Evolutionary conservation across 1,140 invertebrate species (phyloP), one percentile per base, ranked within the genome.

Genomic region (Anadara kagoshimensis): DNA sequence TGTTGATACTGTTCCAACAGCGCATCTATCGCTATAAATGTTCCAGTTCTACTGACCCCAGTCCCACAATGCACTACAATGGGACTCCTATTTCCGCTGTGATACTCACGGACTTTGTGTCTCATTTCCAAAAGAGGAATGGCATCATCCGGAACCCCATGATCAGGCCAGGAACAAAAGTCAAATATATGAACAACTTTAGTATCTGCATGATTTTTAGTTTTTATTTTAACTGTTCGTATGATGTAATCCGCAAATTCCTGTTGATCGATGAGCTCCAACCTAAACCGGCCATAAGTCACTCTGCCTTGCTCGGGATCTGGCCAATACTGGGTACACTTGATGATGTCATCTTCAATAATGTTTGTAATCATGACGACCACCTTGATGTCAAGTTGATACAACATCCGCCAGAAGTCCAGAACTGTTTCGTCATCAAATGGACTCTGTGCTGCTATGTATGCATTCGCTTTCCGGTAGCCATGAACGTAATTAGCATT

Each of bases 141-240:
- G 0, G 98, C 96, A 90, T 99, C 96, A 85, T 98, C 96, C 1
- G 97, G 98, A 0, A 98, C 96, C 0, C 97, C 98, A 85, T 99
- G 98, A 88, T 99, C 97, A 0, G 98, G 98, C 98, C 98, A 99
- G 1, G 97, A 97, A 0, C 97, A 99, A 86, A 98, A 99, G 86
- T 99, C 98, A 64, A 98, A 91, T 86, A 87, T 73, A 44, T 73
- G 76, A 5, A 88, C 82, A 10, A 56, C 57, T 51, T 72, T 75
- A 18, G 56, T 67, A 49, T 56, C 24, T 12, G 66, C 29, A 53
- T 49, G 53, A n/a, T 64, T 59, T 0, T 26, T 45, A 11, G 73
- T 51, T 62, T 63, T 75, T 5, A 75, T 54, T 45, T 72, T 61
- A 18, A 88, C 73, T 0, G 75, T 78, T 1, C 84, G 58, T 18